Percentiles rank a stretch among this genome's conserved stretches.
Conservation (phyloP, 2,113 vertebrate species). For the Ondatra zibethicus region DNA sequence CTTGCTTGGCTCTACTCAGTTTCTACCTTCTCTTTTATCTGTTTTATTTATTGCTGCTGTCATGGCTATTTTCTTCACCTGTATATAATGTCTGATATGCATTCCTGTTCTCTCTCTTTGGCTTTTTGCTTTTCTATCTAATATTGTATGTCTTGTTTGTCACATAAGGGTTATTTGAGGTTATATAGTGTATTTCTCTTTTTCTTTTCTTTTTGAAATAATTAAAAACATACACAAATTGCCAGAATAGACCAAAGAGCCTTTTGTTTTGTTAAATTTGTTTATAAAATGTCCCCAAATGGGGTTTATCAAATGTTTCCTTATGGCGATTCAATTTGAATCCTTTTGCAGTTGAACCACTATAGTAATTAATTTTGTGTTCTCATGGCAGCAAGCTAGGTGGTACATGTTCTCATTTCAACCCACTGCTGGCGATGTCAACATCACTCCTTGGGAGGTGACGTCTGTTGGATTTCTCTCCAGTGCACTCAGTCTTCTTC, state of each 20-base stretch:
- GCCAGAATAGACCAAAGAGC: neutral
- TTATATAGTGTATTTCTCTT: neutral
- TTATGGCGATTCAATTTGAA: neutral
- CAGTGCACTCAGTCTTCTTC: neutral
- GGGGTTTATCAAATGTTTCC: conserved; percentile 19
- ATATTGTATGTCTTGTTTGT: conserved; percentile 21
- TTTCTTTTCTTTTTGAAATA: conserved; percentile 35
- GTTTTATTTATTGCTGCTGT: neutral
- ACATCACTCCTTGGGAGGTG: neutral
- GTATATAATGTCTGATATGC: neutral
- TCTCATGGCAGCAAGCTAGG: neutral
- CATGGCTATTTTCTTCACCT: neutral
- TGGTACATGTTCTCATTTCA: neutral
- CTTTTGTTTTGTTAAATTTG: conserved; percentile 16
- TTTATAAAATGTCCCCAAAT: neutral
- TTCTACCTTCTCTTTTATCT: conserved; percentile 41
- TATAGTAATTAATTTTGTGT: neutral
- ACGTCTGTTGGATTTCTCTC: neutral
- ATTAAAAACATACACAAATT: conserved; percentile 10
- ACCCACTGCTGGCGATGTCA: neutral
- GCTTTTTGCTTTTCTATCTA: conserved; percentile 53
- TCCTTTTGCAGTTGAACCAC: neutral
- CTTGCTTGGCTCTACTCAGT: neutral
- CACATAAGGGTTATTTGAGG: neutral
- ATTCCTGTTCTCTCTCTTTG: neutral